Base-by-base conservation (phyloP, 35 echinoderm and acorn worm genomes). In the Apostichopus japonicus region DNA sequence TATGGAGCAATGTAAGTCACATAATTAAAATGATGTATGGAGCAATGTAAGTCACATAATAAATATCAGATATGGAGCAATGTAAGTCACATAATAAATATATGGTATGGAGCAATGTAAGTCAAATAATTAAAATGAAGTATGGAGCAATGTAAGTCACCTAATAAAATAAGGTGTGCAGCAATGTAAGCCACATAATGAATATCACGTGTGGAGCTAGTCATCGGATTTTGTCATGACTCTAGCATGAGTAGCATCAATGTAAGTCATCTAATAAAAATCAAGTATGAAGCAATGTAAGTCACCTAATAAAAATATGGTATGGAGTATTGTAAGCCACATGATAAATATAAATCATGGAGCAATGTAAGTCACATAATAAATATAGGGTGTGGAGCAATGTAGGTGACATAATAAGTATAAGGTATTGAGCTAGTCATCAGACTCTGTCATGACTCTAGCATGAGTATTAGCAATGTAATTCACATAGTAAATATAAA, bases 361-460 rank as follows among this genome's bases (percentile, higher is more conserved):
- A 22, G 5, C 21, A 16, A 25, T n/a, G 44, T 56, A 87, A 17
- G 83, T 6, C 15, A 25, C 57, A 1, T 13, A 59, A 59, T 59
- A 59, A 59, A 59, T 59, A 59, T 13, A 7, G 5, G 57, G 57
- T 59, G 57, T 59, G 6, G 4, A 73, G 71, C 21, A 17, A 73
- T 73, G 6, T 19, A 19, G 21, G 0, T 73, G 17, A 22, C 17
- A 3, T 19, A 15, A 19, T n/a, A 13, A n/a, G 21, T n/a, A 73
- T 17, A 19, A 5, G 71, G 15, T 19, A 19, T 23, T 1, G 27
- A 73, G 24, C 92, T 98, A 19, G 92, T 94, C n/a, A 93, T 98
- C 6, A 92, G 93, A 82, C 89, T 98, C 6, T 98, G 96, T 25
- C 96, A 98, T 93, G 92, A 98, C 23, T 93, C 94, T 5, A 90